phyloP scores from a whole-genome alignment of 2,113 vertebrate species.

The Solenodon paradoxus region DNA sequence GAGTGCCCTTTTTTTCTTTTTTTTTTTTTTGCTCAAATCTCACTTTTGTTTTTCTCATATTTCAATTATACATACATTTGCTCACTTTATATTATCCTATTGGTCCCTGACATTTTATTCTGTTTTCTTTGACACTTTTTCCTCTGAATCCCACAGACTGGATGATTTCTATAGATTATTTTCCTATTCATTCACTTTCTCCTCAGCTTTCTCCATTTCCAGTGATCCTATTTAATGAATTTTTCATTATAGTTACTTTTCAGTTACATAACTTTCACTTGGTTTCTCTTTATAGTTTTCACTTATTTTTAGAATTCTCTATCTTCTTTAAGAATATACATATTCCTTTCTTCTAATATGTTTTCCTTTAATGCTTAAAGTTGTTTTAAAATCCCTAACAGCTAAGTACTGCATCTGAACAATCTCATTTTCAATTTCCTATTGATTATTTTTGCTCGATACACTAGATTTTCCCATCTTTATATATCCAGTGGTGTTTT shows the following conservation, averaged over 20 bases:
- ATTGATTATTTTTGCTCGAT: not conserved
- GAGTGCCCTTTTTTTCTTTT: no score
- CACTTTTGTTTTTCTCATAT: not conserved
- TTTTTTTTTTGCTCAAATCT: not conserved
- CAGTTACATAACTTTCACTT: not conserved
- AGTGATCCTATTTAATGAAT: not conserved
- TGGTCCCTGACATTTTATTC: not conserved
- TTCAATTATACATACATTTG: not conserved
- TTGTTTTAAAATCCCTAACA: constrained; percentile 1
- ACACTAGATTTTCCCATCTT: not conserved
- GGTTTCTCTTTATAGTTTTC: not conserved
- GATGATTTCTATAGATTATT: not conserved
- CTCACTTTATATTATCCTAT: not conserved
- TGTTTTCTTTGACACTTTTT: not conserved
- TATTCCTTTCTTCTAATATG: not conserved
- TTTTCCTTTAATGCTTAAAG: not conserved
- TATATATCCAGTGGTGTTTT: not conserved
- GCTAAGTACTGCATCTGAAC: not conserved
- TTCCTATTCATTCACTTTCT: not conserved
- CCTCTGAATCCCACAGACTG: not conserved
- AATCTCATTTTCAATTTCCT: not conserved
- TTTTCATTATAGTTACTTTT: constrained; percentile 29
- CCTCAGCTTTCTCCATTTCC: not conserved
- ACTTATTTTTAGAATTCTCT: not conserved
- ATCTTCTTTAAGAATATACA: not conserved